Evolutionary conservation across 2,797 vertebrate species (phyloP), one percentile per base, ranked within the genome.

Genomic region (Peromyscus eremicus): DNA sequence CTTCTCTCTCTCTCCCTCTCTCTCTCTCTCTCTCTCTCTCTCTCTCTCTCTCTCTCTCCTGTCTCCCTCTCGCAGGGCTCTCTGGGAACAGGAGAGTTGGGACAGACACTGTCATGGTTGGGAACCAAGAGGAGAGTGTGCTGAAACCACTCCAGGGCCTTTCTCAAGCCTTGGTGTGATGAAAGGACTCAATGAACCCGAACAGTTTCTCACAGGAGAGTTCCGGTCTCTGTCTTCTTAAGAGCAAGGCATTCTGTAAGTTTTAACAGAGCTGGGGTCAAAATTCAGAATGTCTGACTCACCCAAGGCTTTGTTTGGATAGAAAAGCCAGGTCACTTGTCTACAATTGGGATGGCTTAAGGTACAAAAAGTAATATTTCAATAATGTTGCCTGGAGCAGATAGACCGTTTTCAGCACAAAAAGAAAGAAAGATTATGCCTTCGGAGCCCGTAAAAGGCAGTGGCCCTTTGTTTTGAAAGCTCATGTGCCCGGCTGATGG

Each of bases 171-270:
- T 93, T 73, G 19, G 49, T 32, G 60, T 34, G 83, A 97, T 98
- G 92, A 97, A 97, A 97, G 82, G 88, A 87, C 62, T 96, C 96
- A 95, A 2, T 75, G 95, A 97, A 97, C 93, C 94, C 16, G 62
- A 96, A 95, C 97, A 49, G 0, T 96, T 98, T 98, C 96, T 95
- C 97, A 97, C 94, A 97, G 96, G 95, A 97, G 97, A 97, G 89
- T 95, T 97, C 91, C 27, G 0, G 89, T 66, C 92, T 92, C 82
- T 91, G 75, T 97, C 94, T 97, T 83, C 94, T 97, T 81, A 92
- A 92, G 89, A 94, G 52, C 77, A 83, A 82, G 43, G 29, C 85
- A 85, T 96, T 96, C 89, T 91, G 88, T 55, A 95, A 71, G 43
- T 68, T 66, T 94, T 91, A 79, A 90, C 62, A 37, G 71, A 96